Evolutionary conservation across 2,797 vertebrate genomes (phyloP), one percentile per base, ranked within the genome.

Genomic region (Thunnus albacares): DNA sequence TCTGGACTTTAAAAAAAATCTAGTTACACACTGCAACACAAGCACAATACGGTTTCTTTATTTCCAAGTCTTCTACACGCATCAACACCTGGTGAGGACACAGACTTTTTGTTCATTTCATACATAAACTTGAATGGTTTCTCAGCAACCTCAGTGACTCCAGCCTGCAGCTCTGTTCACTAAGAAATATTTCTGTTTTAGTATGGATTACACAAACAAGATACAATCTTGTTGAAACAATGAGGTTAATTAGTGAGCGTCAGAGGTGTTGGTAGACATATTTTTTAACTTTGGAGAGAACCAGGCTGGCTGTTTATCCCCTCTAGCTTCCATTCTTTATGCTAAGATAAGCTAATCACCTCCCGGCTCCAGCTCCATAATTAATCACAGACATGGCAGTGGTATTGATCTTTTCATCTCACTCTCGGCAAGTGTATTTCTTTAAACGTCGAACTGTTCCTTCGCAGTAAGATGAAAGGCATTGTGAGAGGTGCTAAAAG

Each of bases 391-490:
- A 78, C 45, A 81, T 64, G 20, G 70, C 59, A 69, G n/a, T 17
- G 4, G 33, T 67, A 66, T 79, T 28, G 33, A 85, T 83, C 73
- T 72, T 65, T 43, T 81, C 60, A 68, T 83, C 76, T 55, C 53
- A 72, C 65, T 73, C 69, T 57, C 24, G 11, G 52, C 79, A 61
- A 26, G 43, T 33, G 53, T 47, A 57, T 76, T 84, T 77, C 49
- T n/a, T 52, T 49, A 71, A 78, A 81, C 41, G 75, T 74, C 41
- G 63, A 82, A 65, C 45, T 15, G 49, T 53, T 84, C 38, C 71
- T 80, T 71, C 52, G 69, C 81, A 81, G 52, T 20, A 1, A 53
- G 73, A 81, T 76, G 51, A 84, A 82, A 70, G 41, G n/a, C 7
- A 47, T 6, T 4, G 12, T 18, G 68, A 72, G 71, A 80, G 75